Percentiles rank a stretch among this genome's conserved stretches.
Conservation (phyloP, 1,140 invertebrate species). For the Babylonia areolata region DNA sequence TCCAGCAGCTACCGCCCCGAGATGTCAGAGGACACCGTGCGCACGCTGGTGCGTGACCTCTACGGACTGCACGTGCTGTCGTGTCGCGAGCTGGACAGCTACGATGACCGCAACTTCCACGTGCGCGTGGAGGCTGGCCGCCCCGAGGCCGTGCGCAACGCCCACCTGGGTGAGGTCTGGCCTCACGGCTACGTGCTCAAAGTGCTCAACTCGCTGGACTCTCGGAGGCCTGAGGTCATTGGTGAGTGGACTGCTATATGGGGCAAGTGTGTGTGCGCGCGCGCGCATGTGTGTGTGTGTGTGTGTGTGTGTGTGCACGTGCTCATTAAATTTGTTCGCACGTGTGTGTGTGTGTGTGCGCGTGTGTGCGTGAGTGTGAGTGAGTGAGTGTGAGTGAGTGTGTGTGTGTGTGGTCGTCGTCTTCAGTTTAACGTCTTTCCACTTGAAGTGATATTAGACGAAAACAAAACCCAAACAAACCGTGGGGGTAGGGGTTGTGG, state of each 20-base stretch:
- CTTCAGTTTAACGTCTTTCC: too few species aligned
- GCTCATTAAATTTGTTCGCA: not conserved
- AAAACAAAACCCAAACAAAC: too few species aligned
- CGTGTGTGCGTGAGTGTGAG: not conserved
- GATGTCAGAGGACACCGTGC: conserved; percentile 46
- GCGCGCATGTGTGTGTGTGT: not conserved
- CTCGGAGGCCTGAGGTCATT: conserved; percentile 81
- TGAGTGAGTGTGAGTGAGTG: not conserved
- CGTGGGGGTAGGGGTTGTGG: too few species aligned
- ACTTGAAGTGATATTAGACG: too few species aligned
- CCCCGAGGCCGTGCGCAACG: conserved; percentile 49
- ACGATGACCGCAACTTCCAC: conserved; percentile 88
- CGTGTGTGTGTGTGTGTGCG: not conserved
- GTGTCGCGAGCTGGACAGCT: conserved; percentile 84
- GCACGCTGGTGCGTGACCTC: conserved; percentile 79
- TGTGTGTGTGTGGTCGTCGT: conserved; percentile 3
- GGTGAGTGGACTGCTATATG: conserved; percentile 61
- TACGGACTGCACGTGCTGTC: conserved; percentile 83
- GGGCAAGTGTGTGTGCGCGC: not conserved
- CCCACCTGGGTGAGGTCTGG: conserved; percentile 41
- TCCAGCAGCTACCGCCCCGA: conserved; percentile 27
- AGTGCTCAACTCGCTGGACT: conserved; percentile 87
- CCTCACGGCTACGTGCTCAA: conserved; percentile 85
- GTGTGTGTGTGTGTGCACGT: not conserved
- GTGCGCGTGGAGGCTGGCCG: conserved; percentile 62